Conservation (phyloP, 2,888 invertebrate species). For the Lasioglossum malachurum region DNA sequence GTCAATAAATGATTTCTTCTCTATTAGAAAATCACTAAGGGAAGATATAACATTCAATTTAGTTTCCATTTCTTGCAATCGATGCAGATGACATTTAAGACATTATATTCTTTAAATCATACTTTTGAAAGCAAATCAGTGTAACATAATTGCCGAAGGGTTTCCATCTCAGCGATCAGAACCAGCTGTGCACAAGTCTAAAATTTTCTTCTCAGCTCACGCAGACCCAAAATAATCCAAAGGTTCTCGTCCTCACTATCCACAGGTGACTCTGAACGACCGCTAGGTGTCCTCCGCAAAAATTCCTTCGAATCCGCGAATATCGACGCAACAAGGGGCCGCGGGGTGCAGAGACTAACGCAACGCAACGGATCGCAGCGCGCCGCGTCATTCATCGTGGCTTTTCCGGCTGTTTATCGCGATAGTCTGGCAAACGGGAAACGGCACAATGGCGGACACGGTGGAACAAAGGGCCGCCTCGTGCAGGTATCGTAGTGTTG, state of each 20-base stretch:
- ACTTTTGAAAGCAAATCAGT: too few relatives aligned
- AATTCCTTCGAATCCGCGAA: slow-evolving; percentile 25
- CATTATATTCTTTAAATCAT: too few relatives aligned
- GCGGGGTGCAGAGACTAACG: neutral
- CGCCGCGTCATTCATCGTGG: slow-evolving; percentile 74
- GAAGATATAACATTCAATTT: too few relatives aligned
- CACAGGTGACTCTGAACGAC: neutral
- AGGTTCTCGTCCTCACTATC: neutral
- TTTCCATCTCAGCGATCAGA: neutral
- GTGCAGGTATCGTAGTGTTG: slow-evolving; percentile 64
- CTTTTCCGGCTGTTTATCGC: slow-evolving; percentile 80
- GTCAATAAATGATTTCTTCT: too few relatives aligned
- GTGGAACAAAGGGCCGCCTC: slow-evolving; percentile 72
- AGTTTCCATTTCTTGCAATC: too few relatives aligned
- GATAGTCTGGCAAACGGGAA: slow-evolving; percentile 78
- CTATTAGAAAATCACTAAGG: too few relatives aligned
- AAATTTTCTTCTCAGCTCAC: neutral
- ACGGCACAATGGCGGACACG: slow-evolving; percentile 71
- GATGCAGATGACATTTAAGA: too few relatives aligned
- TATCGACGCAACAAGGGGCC: slow-evolving; percentile 44
- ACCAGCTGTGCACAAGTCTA: too few relatives aligned
- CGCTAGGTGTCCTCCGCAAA: slow-evolving; percentile 13
- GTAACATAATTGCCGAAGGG: neutral
- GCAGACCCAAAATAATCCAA: neutral
- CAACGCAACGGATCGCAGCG: slow-evolving; percentile 50